A percentile compares a stretch with the other conserved stretches of the same genome.
Evolutionary conservation across 2,113 vertebrate genomes (phyloP).

Genomic region (Rutilus rutilus): DNA sequence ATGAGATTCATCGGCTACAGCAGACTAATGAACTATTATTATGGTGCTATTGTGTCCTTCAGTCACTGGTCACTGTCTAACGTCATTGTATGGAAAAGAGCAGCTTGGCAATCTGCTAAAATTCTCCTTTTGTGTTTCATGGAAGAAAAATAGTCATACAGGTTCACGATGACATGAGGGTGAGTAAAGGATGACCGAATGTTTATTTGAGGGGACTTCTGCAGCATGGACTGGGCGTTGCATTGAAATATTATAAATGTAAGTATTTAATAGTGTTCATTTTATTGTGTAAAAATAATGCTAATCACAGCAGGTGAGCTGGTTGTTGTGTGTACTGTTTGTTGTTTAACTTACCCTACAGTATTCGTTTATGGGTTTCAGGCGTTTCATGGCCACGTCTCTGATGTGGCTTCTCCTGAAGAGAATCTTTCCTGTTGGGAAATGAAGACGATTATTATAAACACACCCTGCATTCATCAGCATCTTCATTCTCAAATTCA

Average conservation of each 20-base stretch:
- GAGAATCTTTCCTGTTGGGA: slow-evolving; percentile 92
- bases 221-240: background rate
- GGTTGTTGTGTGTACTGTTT: background rate
- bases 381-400: slow-evolving; percentile 94
- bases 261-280: background rate
- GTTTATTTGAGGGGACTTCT: background rate
- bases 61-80: background rate
- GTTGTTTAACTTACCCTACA: slow-evolving; percentile 86
- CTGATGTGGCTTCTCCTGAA: slow-evolving; percentile 96
- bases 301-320: background rate
- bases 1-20: background rate
- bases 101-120: background rate
- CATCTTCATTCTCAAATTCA: slow-evolving; percentile 11
- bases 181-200: background rate
- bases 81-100: background rate
- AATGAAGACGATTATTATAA: slow-evolving; percentile 35
- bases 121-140: background rate
- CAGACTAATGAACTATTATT: background rate
- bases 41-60: background rate
- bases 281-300: background rate
- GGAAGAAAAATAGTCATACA: background rate
- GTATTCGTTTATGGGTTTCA: slow-evolving; percentile 96
- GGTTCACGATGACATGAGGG: background rate
- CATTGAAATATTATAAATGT: background rate
- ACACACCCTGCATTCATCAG: background rate